Evolutionary conservation across 2,797 vertebrate genomes (phyloP).

Genomic region (Phoxinus dragarum): DNA sequence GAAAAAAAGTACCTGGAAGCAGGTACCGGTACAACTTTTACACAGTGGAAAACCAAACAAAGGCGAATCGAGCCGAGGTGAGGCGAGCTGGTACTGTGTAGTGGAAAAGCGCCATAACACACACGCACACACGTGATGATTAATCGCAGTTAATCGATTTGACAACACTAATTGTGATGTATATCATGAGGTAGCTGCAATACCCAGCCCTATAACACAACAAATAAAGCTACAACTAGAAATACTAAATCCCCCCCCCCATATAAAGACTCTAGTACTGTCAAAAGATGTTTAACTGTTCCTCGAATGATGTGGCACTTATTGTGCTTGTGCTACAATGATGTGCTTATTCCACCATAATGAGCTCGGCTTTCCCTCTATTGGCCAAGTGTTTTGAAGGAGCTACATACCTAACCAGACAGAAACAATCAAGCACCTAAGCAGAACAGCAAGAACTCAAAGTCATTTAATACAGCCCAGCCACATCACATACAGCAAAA

Average conservation of each 20-base stretch:
- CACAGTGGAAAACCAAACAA: no score
- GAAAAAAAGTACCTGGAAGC: no score
- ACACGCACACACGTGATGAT: no score
- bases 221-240: neutral
- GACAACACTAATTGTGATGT: no score
- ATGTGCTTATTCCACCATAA: conserved; percentile 15
- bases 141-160: no score
- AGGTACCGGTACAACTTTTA: no score
- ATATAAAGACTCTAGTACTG: neutral
- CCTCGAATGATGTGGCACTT: conserved; percentile 9
- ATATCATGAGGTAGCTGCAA: no score
- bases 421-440: conserved; percentile 23
- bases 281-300: conserved; percentile 5
- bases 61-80: no score
- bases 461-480: conserved; percentile 10
- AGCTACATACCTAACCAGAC: conserved; percentile 39
- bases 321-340: no score
- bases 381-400: conserved; percentile 29
- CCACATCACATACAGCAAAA: conserved; percentile 21
- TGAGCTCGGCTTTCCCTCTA: neutral
- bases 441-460: conserved; percentile 26
- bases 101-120: no score
- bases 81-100: no score
- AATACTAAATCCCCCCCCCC: neutral
- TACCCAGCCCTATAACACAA: neutral